Base-by-base conservation (phyloP, 2,113 vertebrate genomes). In the Nothobranchius furzeri region DNA sequence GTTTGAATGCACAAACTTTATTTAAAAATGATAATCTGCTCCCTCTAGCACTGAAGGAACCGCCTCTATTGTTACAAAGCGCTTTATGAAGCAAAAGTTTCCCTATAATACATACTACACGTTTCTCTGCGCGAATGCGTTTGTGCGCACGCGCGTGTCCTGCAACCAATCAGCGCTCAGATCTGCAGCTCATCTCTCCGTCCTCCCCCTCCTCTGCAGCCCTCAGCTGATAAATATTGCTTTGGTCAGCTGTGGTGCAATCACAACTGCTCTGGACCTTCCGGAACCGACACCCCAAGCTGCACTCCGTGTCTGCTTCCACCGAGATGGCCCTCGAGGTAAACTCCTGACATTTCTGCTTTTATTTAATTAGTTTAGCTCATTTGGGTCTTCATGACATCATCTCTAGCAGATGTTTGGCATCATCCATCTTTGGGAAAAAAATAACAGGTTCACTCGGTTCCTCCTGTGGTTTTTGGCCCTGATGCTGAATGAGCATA, bases 321-420 rank as follows among this genome's bases (percentile, higher is more conserved):
- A 52, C 52, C 0, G 74, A 75, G 49, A 90, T 90, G 88, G 73
- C 87, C 25, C 46, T 68, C 2, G 69, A 83, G 88, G 90, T 90
- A 84, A 75, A 48, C 12, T 9, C 0, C 24, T 49, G 14, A 30
- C 30, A 30, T 30, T 30, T 43, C 24, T 64, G 14, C 24, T 20
- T 61, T 30, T 9, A 37, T 45, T 42, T 43, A 4, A 17, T 30
- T 15, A 10, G 9, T 17, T 14, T 43, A 40, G 37, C 15, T 8
- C 7, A 0, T 37, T 0, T 60, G 12, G 35, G 17, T 4, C 0
- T 53, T 49, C 40, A 67, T 52, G 17, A 59, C 35, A 12, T 51
- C 15, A 4, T 69, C 11, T 56, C 24, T 9, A 40, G 3, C 6
- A 6, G 9, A 52, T 65, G 53, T 47, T 9, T 7, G 13, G 11